Evolutionary conservation across 2,797 vertebrate species (phyloP), one percentile per base, ranked within the genome.

Genomic region (Pachyuromys duprasi): DNA sequence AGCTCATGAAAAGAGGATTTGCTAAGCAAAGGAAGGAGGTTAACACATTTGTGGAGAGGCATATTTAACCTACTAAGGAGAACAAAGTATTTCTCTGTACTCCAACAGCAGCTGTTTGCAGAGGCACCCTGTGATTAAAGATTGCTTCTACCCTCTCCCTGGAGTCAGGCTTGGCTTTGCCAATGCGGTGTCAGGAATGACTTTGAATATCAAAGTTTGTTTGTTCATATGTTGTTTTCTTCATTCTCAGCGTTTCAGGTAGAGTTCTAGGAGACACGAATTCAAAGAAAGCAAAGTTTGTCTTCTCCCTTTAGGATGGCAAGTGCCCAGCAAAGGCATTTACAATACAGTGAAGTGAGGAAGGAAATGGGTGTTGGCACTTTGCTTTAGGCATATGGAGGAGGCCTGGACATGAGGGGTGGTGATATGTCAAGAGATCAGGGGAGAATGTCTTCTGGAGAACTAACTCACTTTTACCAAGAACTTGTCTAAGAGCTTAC

Each of bases 61-160:
- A 83, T 95, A 92, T 97, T 97, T 97, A 97, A 98, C 97, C 97
- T 95, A 63, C 93, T 95, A 92, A 97, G 95, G 96, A 95, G 97
- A 97, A 97, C 97, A 97, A 95, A 96, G 97, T 95, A 84, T 75
- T 97, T 96, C 95, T 88, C 18, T 93, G 95, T 67, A 70, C 94
- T 91, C 89, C 42, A 63, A 89, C 82, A n/a, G 93, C 92, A 92
- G 94, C 92, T 93, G 86, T 97, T 97, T 96, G 95, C 95, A 94
- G 95, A 96, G 90, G 81, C 92, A 11, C n/a, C 0, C 53, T 90
- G 94, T 94, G 96, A 98, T 97, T 96, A 95, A 96, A 96, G 95
- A 93, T 72, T 11, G 60, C 87, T 89, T 70, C 90, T 75, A 53
- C 94, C 86, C 95, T 91, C 79, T 97, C 96, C 96, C 94, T 93